Percentiles rank a stretch among this genome's conserved stretches.
phyloP scores from a whole-genome alignment of 1,140 invertebrate species.

The Mamestra configurata region DNA sequence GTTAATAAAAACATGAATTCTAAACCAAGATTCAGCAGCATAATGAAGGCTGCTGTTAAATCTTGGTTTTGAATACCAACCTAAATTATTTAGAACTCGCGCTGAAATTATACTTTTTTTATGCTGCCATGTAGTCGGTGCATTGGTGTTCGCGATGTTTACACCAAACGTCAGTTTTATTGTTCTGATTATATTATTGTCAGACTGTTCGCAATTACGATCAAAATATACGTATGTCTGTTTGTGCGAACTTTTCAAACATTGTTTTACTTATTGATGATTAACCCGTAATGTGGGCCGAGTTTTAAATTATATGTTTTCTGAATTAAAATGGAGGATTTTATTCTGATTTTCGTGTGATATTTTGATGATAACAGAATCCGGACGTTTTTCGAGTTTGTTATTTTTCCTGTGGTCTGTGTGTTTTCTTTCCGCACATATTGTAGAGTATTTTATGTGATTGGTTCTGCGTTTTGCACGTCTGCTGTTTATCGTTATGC shows the following conservation, averaged over 20 bases:
- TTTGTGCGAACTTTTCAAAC: slow-evolving; percentile 38
- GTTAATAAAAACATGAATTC: no score
- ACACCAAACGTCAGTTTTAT: slow-evolving; percentile 29
- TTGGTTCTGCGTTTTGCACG: background rate
- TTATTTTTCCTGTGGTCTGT: slow-evolving; percentile 14
- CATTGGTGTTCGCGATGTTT: slow-evolving; percentile 25
- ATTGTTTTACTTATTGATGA: slow-evolving; percentile 38
- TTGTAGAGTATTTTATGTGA: slow-evolving; percentile 21
- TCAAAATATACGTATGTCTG: slow-evolving; percentile 29
- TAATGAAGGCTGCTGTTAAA: no score
- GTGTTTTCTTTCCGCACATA: background rate
- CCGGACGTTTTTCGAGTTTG: background rate
- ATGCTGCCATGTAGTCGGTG: background rate
- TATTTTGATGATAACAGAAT: slow-evolving; percentile 20
- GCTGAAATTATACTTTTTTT: background rate
- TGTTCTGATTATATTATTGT: slow-evolving; percentile 49
- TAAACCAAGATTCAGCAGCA: no score
- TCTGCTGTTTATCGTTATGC: background rate
- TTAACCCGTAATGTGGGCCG: background rate
- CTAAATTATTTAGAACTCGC: no score
- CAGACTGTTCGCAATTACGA: slow-evolving; percentile 42
- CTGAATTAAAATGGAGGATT: background rate
- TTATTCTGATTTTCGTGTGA: background rate
- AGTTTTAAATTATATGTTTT: slow-evolving; percentile 8
- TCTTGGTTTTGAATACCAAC: no score